Percentiles rank a stretch among this genome's conserved stretches.
Evolutionary conservation across 2,113 vertebrate species (phyloP).

Genomic region (Fulmarus glacialis): DNA sequence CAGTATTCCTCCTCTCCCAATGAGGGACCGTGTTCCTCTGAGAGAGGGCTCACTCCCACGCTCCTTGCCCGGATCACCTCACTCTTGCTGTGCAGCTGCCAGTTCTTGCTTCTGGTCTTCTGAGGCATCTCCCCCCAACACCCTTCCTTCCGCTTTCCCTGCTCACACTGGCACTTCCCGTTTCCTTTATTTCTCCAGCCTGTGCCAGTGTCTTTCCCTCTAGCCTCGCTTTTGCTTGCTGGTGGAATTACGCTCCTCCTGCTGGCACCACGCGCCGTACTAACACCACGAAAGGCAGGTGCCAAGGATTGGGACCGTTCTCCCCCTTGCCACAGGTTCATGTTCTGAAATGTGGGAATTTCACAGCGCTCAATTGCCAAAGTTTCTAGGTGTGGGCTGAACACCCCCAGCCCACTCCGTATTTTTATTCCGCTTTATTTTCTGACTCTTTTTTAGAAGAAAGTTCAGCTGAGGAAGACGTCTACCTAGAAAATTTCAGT

Average conservation of each 20-base stretch:
- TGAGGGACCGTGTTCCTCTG: rapidly evolving
- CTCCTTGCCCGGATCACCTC: not conserved
- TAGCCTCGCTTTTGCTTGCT: not conserved
- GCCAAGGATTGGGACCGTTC: rapidly evolving
- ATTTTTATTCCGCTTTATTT: not conserved
- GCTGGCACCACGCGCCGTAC: rapidly evolving
- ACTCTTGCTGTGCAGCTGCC: not conserved
- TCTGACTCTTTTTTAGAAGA: not conserved
- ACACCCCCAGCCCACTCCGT: not conserved
- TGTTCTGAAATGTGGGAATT: not conserved
- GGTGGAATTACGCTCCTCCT: not conserved
- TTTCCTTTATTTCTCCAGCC: not conserved
- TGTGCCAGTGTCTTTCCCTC: not conserved
- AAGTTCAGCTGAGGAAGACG: not conserved
- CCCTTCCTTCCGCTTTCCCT: not conserved
- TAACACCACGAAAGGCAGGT: not conserved
- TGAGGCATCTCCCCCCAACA: rapidly evolving
- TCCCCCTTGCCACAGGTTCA: not conserved
- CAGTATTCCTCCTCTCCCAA: not conserved
- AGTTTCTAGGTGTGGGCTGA: not conserved
- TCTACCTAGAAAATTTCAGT: not conserved
- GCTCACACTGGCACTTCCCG: not conserved
- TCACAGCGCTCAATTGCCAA: not conserved
- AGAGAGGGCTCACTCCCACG: not conserved
- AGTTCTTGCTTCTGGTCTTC: not conserved